Conservation (phyloP, 2,797 vertebrate genomes). For the Melanogrammus aeglefinus region DNA sequence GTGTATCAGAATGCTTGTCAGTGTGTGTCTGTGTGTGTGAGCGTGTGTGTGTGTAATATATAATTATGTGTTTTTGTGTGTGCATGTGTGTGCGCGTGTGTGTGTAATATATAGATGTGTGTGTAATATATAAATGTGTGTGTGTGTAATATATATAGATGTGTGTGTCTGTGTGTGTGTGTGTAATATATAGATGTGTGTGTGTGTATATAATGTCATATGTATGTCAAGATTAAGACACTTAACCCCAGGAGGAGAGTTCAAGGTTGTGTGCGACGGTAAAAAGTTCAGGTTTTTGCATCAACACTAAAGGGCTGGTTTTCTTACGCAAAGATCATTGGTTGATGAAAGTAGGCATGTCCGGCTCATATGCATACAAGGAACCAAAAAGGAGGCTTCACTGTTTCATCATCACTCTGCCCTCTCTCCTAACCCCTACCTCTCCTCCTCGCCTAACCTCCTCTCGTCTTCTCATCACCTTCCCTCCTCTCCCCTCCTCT, state of each 20-base stretch:
- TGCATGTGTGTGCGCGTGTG: no score
- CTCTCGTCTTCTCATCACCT: neutral
- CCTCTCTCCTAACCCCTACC: constrained; percentile 15
- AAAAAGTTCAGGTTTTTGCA: no score
- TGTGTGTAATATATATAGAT: no score
- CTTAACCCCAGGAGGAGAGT: neutral
- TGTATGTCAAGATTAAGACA: neutral
- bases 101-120: neutral
- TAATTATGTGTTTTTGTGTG: no score
- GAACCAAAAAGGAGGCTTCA: no score
- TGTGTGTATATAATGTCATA: neutral
- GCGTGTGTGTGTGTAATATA: no score
- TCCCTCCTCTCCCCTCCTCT: no score
- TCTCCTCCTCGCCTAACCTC: neutral
- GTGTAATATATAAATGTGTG: neutral
- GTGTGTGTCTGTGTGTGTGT: neutral
- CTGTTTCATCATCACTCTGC: constrained; percentile 25
- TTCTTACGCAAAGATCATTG: no score
- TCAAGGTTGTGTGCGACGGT: neutral
- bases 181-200: neutral
- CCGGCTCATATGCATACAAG: no score
- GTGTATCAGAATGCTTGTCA: no score
- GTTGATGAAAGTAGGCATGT: no score
- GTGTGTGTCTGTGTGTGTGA: neutral
- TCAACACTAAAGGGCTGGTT: no score